Evolutionary conservation across 35 echinoderm and acorn worm species (phyloP), one percentile per base, ranked within the genome.

Genomic region (Chiridota heheva): DNA sequence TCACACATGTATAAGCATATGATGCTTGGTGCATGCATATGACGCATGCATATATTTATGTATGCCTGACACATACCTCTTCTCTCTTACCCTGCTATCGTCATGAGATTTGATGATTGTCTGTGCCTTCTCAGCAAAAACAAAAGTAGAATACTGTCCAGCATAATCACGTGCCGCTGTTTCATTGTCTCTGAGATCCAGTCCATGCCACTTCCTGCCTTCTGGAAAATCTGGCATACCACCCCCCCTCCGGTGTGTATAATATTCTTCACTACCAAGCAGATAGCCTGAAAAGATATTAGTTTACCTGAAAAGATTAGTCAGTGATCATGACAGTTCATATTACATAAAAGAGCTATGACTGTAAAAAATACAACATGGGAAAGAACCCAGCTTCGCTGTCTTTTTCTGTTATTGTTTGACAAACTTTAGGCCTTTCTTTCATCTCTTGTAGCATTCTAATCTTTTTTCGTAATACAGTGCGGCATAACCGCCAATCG

Each of bases 181-280:
- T 17, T 90, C 87, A 57, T 87, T 73, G 7, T 96, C 92, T 46
- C 77, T 57, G 7, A 96, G 79, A 63, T 96, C 92, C 31, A 63
- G 77, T n/a, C 85, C 87, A 61, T 86, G 15, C 91, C 81, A 89
- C 12, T 86, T 17, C 10, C 73, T 64, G 69, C 77, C 59, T 15
- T 48, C 67, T 4, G 72, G 32, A 16, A 65, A 41, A 15, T 38
- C 28, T 42, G 60, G 57, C 17, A 70, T 68, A 51, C 79, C 78
- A 29, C 90, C 77, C 13, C 34, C 24, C 1, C 76, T 30, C 24
- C 53, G 27, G 57, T 96, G 91, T 6, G 72, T 96, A n/a, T 64
- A 96, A 47, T 95, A 95, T 34, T 95, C 91, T 66, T 95, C 91
- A 45, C 73, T 76, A 1, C 91, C 91, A 48, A 75, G 81, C n/a